These are phyloP conservation scores for Gymnothorax javanicus DNA, from an alignment of 2,797 vertebrate species.

Conservation along the genomic window DNA sequence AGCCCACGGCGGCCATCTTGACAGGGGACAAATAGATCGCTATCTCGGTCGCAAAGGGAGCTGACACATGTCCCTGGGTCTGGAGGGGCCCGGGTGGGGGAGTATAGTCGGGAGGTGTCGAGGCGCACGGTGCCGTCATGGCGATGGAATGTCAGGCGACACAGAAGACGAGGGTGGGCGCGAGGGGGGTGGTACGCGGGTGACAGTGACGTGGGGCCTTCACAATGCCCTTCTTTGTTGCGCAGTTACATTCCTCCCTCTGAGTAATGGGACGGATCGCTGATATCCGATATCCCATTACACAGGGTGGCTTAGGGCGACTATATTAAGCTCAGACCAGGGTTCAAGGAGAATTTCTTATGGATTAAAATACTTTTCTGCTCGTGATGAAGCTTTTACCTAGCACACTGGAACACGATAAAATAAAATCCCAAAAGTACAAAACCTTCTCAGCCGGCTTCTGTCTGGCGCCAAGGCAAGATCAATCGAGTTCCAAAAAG, in stretches of 20 bases:
- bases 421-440: too few relatives aligned
- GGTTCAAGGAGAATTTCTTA: too few relatives aligned
- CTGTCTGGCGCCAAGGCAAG: too few relatives aligned
- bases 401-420: too few relatives aligned
- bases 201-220: conserved; percentile 51
- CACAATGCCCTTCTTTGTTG: conserved; percentile 41
- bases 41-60: background rate
- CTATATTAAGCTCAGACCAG: too few relatives aligned
- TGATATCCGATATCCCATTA: background rate
- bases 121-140: conserved; percentile 41
- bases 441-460: too few relatives aligned
- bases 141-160: conserved; percentile 56
- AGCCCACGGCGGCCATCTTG: background rate
- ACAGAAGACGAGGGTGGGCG: conserved; percentile 29
- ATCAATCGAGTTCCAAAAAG: too few relatives aligned
- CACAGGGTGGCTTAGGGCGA: background rate
- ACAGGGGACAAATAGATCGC: conserved; percentile 31
- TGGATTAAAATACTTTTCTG: too few relatives aligned
- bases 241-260: too few relatives aligned
- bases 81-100: background rate
- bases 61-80: conserved; percentile 47
- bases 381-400: too few relatives aligned
- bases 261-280: background rate
- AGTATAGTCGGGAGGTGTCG: conserved; percentile 28
- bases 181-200: conserved; percentile 45